A percentile compares a stretch with the other conserved stretches of the same genome.
phyloP scores from a whole-genome alignment of 2,113 vertebrate species.

The Crotalus viridis region DNA sequence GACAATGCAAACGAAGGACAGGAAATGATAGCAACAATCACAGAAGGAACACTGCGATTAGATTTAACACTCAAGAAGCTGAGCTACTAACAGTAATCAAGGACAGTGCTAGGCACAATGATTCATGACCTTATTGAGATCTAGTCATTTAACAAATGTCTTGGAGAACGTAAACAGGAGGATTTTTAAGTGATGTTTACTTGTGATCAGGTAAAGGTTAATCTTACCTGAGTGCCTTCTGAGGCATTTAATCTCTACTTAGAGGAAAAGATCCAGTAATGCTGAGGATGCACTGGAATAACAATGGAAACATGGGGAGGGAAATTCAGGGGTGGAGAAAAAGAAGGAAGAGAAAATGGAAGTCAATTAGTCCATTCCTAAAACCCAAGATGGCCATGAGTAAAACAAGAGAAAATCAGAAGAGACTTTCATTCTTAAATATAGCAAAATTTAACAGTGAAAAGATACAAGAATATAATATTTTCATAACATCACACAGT shows the following conservation, averaged over 20 bases:
- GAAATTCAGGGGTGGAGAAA: neutral
- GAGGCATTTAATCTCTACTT: neutral
- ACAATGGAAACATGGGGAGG: neutral
- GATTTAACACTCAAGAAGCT: neutral
- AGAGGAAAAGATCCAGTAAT: neutral
- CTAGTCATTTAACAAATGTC: neutral
- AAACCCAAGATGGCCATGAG: neutral
- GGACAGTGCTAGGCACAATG: neutral
- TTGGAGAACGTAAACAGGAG: neutral
- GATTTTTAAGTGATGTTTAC: neutral
- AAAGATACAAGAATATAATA: neutral
- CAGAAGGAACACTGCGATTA: neutral
- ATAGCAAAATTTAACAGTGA: neutral
- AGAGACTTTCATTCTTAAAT: neutral
- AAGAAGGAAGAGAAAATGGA: neutral
- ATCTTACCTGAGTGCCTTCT: neutral
- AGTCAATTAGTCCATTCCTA: neutral
- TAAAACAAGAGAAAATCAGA: neutral
- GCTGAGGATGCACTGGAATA: neutral
- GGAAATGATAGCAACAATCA: neutral
- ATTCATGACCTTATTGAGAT: neutral
- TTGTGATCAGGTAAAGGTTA: neutral
- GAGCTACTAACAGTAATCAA: neutral
- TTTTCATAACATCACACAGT: neutral
- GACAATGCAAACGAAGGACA: neutral